Base-by-base conservation (phyloP, 2,888 invertebrate species). In the Cremastinae sp. region DNA sequence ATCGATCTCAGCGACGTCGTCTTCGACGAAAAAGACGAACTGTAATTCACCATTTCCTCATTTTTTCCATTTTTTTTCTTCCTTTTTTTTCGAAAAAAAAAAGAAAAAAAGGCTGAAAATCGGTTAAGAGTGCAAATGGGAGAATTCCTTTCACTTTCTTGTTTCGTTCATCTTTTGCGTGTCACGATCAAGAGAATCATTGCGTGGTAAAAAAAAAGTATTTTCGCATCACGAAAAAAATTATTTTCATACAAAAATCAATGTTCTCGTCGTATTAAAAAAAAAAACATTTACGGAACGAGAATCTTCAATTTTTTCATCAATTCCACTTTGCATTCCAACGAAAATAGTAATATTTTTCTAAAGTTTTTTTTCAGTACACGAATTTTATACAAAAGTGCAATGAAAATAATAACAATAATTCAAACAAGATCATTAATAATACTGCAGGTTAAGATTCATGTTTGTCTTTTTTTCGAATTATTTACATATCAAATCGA, bases 1-100 rank as follows among this genome's bases (percentile, higher is more conserved):
- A 95, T 97, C 78, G 97, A 98, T 91, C 93, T 98, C 65, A 97
- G 96, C 34, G 98, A 98, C 89, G 92, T 97, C 18, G 95, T 95
- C 80, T 91, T 97, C 49, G 95, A 95, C 82, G 95, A 95, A 79
- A 95, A 94, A 88, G 95, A 95, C 81, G 95, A 95, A 89, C 91
- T 95, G 89, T 95, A 93, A 92, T 78, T 41, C 7, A 8, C 12
- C 1, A 38, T 9, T 9, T 36, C n/a, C 10, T 16, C 22, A 47
- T 28, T 36, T 22, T 22, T 10, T 20, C 22, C n/a, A 9, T 4
- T 20, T n/a, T n/a, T 14, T 28, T 22, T 53, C 22, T 12, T 0
- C 0, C 5, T 41, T 28, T 8, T 9, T 28, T 12, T 45, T 9
- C 7, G 53, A 8, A 5, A 7, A 2, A 14, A 54, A 34, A 34